Conservation (phyloP, 2,888 invertebrate species). For the Andrena bicolor region DNA sequence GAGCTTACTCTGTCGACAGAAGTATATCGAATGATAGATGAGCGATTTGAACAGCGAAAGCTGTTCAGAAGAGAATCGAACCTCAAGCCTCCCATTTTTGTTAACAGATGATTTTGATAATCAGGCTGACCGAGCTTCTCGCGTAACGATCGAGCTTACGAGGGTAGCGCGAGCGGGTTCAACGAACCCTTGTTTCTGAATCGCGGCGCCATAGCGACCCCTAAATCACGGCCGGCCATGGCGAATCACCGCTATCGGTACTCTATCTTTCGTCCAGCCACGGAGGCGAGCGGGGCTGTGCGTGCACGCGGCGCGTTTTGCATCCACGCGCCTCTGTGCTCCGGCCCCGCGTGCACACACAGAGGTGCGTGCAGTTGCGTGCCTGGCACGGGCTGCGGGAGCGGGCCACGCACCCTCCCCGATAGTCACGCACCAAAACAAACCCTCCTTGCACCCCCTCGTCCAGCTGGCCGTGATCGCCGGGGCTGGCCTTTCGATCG, state of each 20-base stretch:
- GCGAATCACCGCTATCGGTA: constrained; percentile 72
- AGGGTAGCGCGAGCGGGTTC: constrained; percentile 55
- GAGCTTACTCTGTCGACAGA: no score
- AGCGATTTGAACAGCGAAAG: no score
- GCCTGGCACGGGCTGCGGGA: constrained; percentile 66
- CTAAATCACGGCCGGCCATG: constrained; percentile 72
- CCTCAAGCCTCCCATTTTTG: background rate
- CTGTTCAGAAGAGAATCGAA: no score
- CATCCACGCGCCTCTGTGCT: constrained; percentile 32
- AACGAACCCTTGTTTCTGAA: constrained; percentile 76
- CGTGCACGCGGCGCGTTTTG: constrained; percentile 65
- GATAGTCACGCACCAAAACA: constrained; percentile 75
- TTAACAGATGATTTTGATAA: constrained; percentile 37
- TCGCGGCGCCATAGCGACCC: constrained; percentile 75
- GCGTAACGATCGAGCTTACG: constrained; percentile 57
- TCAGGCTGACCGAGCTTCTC: constrained; percentile 58
- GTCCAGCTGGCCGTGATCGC: constrained; percentile 21
- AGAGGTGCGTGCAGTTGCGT: constrained; percentile 67
- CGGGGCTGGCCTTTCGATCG: constrained; percentile 29
- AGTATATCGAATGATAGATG: no score
- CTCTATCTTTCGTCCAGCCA: constrained; percentile 70
- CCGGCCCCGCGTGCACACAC: background rate
- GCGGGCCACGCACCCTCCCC: constrained; percentile 61
- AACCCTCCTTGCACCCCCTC: constrained; percentile 58
- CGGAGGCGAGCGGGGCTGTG: constrained; percentile 61